phyloP scores from a whole-genome alignment of 2,113 vertebrate genomes.

The Probosciger aterrimus region DNA sequence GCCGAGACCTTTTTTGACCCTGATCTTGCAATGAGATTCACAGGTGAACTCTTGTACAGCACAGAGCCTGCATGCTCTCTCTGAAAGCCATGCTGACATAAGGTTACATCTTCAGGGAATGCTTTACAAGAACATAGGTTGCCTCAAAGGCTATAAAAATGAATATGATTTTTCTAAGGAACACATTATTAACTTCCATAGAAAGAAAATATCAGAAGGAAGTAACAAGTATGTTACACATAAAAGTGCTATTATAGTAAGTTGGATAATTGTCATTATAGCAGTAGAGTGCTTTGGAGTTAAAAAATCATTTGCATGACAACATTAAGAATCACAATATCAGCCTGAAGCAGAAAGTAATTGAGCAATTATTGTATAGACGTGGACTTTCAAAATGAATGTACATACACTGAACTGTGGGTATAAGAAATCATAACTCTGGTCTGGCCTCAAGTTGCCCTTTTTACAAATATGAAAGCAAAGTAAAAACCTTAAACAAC shows the following conservation, averaged over 20 bases:
- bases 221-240: background rate
- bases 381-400: background rate
- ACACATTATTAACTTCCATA: background rate
- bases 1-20: background rate
- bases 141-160: background rate
- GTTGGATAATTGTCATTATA: background rate
- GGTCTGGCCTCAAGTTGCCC: background rate
- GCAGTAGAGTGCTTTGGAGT: background rate
- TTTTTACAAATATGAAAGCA: background rate
- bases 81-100: background rate
- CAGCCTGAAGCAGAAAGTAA: background rate
- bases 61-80: rapidly evolving
- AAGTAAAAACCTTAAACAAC: background rate
- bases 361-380: background rate
- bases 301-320: background rate
- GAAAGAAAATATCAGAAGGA: background rate
- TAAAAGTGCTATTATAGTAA: background rate
- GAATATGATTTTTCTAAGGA: background rate
- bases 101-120: background rate
- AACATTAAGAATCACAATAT: background rate
- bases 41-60: background rate
- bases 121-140: background rate
- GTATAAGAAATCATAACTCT: background rate
- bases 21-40: background rate
- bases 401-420: background rate